Conservation (phyloP, 2,797 vertebrate genomes). For the Muraenolepis orangiensis region DNA sequence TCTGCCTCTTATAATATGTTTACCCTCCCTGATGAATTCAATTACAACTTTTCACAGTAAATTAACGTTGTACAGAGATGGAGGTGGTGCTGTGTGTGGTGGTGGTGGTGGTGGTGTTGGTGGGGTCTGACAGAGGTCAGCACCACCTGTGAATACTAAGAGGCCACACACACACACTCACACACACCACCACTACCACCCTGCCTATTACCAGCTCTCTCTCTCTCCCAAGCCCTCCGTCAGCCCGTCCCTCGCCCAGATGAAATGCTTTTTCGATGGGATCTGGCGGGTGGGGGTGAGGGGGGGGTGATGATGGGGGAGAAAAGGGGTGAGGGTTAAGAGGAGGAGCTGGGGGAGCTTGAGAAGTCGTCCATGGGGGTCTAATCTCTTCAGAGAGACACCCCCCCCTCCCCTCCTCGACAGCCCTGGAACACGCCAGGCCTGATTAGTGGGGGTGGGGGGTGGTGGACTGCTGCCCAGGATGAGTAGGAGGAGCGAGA, state of each 20-base stretch:
- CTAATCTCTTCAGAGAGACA: conserved; percentile 73
- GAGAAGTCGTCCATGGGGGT: conserved; percentile 62
- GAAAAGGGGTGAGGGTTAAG: no score
- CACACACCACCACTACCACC: conserved; percentile 65
- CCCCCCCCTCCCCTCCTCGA: conserved; percentile 59
- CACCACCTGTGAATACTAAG: conserved; percentile 72
- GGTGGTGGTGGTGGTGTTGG: conserved; percentile 58
- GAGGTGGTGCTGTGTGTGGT: conserved; percentile 45
- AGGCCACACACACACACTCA: conserved; percentile 13
- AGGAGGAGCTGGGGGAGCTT: conserved; percentile 8
- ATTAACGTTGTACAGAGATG: conserved; percentile 38
- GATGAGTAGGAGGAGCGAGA: no score
- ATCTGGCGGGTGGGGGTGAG: conserved; percentile 68
- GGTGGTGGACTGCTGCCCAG: no score
- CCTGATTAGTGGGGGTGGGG: conserved; percentile 69
- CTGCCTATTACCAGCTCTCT: conserved; percentile 70
- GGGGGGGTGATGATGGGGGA: conserved; percentile 65
- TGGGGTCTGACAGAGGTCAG: conserved; percentile 67
- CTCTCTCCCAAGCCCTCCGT: conserved; percentile 52
- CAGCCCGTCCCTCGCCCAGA: conserved; percentile 59
- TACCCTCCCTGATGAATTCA: conserved; percentile 75
- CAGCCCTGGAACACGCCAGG: conserved; percentile 63
- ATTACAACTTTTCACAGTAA: conserved; percentile 74
- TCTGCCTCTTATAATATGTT: conserved; percentile 71
- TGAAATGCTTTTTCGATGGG: conserved; percentile 77